Evolutionary conservation across 2,797 vertebrate species (phyloP), one percentile per base, ranked within the genome.

Genomic region (Octomys mimax): DNA sequence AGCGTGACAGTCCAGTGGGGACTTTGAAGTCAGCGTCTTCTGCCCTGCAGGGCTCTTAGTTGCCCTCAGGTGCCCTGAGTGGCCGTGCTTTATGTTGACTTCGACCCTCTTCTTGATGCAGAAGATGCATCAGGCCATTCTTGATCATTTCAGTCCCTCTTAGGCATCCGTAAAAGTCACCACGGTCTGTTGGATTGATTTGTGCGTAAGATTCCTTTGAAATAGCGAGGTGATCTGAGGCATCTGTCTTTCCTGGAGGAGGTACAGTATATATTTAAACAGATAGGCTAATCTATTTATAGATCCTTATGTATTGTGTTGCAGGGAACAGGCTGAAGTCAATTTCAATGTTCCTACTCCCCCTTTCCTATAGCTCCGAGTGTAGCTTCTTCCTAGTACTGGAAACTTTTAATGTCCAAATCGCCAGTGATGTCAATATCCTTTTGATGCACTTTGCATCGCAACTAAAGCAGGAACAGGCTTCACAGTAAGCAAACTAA

Each of bases 401-500:
- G 59, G 92, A 92, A 92, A 16, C 46, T 84, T 95, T n/a, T 70
- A 93, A 84, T 61, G 4, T 73, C 93, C 97, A 16, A 79, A 86
- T 97, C 71, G 96, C 71, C 14, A 36, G 94, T 96, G 93, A 87
- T 59, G 95, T 21, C 92, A 93, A 18, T 94, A 78, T 39, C 95
- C 85, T 94, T 97, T 97, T 97, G 84, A 95, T 98, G 54, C 92
- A 61, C 94, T 98, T 94, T 97, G 46, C 70, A 0, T 77, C 87
- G 97, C 97, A 98, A 92, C 88, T 94, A 83, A 97, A 97, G 92
- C 78, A 88, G 93, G 80, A 94, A 91, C 84, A 92, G 81, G 61
- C 95, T 97, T 97, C 92, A 87, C 93, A 62, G 86, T 96, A 92
- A 96, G 52, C 57, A 83, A 96, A 57, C 96, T 94, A 98, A 96